Conservation (phyloP, 2,888 invertebrate genomes). For the Uloborus plumipes region DNA sequence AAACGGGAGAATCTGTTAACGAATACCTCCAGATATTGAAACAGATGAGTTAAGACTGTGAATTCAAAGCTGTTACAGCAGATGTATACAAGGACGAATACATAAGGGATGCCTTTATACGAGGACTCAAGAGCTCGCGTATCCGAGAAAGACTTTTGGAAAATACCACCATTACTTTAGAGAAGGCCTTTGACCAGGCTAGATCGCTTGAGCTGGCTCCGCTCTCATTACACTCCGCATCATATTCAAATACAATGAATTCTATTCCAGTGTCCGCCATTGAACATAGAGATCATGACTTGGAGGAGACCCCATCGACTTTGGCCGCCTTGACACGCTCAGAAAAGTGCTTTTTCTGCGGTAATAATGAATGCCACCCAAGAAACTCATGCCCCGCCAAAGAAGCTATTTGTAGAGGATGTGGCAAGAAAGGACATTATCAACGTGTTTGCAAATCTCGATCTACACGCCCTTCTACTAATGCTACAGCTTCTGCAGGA, state of each 20-base stretch:
- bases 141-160: not conserved
- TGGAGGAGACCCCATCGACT: no score
- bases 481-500: no score
- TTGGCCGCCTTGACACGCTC: not conserved
- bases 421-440: no score
- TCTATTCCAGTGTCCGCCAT: no score
- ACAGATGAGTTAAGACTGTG: conserved; percentile 10
- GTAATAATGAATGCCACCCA: not conserved
- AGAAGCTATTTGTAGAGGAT: no score
- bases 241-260: not conserved
- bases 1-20: not conserved
- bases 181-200: conserved; percentile 6
- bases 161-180: conserved; percentile 4
- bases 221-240: conserved; percentile 1
- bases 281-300: no score
- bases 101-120: conserved; percentile 2
- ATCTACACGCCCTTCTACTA: no score
- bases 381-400: not conserved
- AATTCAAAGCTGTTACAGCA: not conserved
- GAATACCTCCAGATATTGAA: conserved; percentile 17
- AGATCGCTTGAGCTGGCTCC: conserved; percentile 2
- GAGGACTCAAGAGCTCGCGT: not conserved
- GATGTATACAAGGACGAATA: conserved; percentile 12
- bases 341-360: not conserved
- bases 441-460: no score